phyloP scores from a whole-genome alignment of 2,888 invertebrate genomes.

The Ischnura elegans region DNA sequence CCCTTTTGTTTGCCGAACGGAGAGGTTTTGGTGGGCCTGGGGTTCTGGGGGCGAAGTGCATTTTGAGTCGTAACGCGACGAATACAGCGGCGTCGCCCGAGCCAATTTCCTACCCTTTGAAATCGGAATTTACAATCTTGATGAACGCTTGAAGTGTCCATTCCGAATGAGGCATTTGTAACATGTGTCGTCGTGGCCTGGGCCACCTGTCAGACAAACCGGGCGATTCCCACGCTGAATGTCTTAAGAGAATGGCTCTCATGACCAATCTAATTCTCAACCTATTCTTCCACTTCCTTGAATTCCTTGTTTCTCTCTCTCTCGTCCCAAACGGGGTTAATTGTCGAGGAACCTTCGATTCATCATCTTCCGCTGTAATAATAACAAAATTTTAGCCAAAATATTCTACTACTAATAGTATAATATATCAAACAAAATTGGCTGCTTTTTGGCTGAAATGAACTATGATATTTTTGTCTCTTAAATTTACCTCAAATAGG shows the following conservation, averaged over 20 bases:
- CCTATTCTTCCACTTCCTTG: background rate
- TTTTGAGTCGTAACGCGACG: background rate
- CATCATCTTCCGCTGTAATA: background rate
- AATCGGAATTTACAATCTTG: conserved; percentile 30
- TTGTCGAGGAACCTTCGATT: background rate
- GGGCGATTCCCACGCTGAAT: conserved; percentile 29
- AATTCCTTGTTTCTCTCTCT: too few relatives aligned
- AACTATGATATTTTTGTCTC: too few relatives aligned
- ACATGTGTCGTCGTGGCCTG: background rate
- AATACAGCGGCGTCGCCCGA: background rate
- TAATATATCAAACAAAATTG: too few relatives aligned
- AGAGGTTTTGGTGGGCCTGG: background rate
- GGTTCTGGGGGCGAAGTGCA: background rate
- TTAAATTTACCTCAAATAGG: too few relatives aligned
- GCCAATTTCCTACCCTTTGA: conserved; percentile 32
- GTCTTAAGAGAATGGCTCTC: background rate
- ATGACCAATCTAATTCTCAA: background rate
- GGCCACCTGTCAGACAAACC: background rate
- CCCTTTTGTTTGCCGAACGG: background rate
- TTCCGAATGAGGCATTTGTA: conserved; percentile 15
- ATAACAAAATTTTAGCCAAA: too few relatives aligned
- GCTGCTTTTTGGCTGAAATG: too few relatives aligned
- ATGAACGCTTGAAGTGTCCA: conserved; percentile 12
- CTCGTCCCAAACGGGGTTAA: background rate
- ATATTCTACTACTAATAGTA: too few relatives aligned